Evolutionary conservation across 1,140 invertebrate species (phyloP).

Genomic region (Mactra quadrangularis): DNA sequence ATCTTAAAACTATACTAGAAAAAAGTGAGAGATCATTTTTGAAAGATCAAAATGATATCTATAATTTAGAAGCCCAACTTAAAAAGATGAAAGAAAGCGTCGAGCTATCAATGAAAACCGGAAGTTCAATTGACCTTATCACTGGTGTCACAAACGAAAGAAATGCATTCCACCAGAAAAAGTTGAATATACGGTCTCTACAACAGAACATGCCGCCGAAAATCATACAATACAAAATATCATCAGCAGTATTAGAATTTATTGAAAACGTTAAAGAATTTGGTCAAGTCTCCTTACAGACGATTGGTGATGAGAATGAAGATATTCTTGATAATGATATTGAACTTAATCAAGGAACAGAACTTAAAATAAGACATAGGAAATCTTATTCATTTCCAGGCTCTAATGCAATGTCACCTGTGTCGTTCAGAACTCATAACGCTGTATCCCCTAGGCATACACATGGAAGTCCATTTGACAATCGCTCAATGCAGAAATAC

Average conservation of each 20-base stretch:
- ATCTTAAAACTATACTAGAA: conserved; percentile 38
- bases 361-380: too few relatives aligned
- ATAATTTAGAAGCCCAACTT: conserved; percentile 35
- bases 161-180: conserved; percentile 24
- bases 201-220: conserved; percentile 39
- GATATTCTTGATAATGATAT: background rate
- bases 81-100: conserved; percentile 51
- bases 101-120: conserved; percentile 4
- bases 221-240: conserved; percentile 27
- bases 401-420: background rate
- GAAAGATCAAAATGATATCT: conserved; percentile 48
- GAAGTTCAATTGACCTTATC: conserved; percentile 14
- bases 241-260: conserved; percentile 42
- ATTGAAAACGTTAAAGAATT: conserved; percentile 37
- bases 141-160: conserved; percentile 25
- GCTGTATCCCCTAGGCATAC: background rate
- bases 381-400: background rate
- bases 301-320: conserved; percentile 21
- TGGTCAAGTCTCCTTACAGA: conserved; percentile 33
- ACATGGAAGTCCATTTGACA: background rate
- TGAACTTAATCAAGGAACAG: too few relatives aligned
- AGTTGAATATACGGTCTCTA: background rate
- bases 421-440: conserved; percentile 10
- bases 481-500: conserved; percentile 31
- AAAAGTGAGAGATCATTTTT: conserved; percentile 30